These are phyloP conservation scores for Leptodactylus fuscus DNA, from an alignment of 2,113 vertebrate genomes.

Conservation along the genomic window DNA sequence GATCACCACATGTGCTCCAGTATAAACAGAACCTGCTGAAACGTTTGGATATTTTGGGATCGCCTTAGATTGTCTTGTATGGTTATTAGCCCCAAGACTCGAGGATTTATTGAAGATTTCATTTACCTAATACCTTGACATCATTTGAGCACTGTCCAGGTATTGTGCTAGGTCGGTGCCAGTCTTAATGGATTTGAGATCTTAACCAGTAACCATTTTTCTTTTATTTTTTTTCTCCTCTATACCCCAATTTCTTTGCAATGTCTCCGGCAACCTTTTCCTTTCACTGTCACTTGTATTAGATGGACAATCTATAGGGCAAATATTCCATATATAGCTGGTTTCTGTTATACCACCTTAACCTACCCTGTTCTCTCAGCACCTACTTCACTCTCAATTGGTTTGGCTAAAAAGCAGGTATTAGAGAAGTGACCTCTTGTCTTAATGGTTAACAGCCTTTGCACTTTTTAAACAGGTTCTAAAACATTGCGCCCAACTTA, in stretches of 20 bases:
- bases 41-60: background rate
- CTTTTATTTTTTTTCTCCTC: background rate
- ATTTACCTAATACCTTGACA: background rate
- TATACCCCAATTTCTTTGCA: conserved; percentile 1
- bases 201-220: conserved; percentile 33
- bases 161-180: background rate
- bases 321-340: background rate
- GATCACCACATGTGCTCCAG: background rate
- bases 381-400: background rate
- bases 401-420: conserved; percentile 32
- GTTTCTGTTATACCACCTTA: conserved; percentile 32
- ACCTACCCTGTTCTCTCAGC: conserved; percentile 13
- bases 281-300: background rate
- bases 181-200: background rate
- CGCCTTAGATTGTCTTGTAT: background rate
- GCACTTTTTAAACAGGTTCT: conserved; percentile 56
- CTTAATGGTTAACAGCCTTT: conserved; percentile 55
- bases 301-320: background rate
- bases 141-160: background rate
- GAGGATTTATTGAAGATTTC: background rate
- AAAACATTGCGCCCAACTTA: conserved; percentile 38
- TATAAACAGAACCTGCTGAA: background rate
- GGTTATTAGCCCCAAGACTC: background rate
- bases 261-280: conserved; percentile 33
- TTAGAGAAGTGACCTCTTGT: conserved; percentile 17